These are phyloP conservation scores for Felis chaus DNA, from an alignment of 2,113 vertebrate species.

Conservation along the genomic window DNA sequence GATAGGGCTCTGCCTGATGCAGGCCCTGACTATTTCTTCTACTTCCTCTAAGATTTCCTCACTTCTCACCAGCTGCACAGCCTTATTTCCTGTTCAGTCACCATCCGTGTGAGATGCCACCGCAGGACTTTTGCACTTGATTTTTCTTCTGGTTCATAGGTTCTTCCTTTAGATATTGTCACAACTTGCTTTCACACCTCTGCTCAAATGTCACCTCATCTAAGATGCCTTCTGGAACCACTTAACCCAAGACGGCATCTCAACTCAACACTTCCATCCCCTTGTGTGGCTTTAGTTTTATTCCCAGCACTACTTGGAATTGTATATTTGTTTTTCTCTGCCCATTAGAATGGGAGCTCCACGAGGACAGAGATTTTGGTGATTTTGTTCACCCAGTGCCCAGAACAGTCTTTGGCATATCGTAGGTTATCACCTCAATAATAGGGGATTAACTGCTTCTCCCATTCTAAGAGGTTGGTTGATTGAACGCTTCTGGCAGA, in stretches of 20 bases:
- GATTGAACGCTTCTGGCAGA: neutral
- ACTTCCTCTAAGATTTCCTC: neutral
- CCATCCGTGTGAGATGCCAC: neutral
- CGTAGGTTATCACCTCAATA: neutral
- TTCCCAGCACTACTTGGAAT: neutral
- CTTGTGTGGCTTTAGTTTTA: neutral
- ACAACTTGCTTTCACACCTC: neutral
- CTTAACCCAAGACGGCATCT: neutral
- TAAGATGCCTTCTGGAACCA: neutral
- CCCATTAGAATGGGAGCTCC: neutral
- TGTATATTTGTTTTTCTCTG: neutral
- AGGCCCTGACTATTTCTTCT: neutral
- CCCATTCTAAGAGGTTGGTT: neutral
- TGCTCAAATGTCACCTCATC: neutral
- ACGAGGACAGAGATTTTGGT: neutral
- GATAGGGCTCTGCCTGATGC: neutral
- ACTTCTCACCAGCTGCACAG: neutral
- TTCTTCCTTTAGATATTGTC: neutral
- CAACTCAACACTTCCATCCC: neutral
- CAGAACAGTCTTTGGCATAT: neutral
- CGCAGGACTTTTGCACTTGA: neutral
- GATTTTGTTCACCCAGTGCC: neutral
- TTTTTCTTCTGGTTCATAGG: neutral
- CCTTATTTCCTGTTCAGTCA: neutral
- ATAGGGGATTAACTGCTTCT: no score